These are phyloP conservation scores for Tetanocera ferruginea DNA, from an alignment of 2,888 invertebrate genomes.

Conservation along the genomic window DNA sequence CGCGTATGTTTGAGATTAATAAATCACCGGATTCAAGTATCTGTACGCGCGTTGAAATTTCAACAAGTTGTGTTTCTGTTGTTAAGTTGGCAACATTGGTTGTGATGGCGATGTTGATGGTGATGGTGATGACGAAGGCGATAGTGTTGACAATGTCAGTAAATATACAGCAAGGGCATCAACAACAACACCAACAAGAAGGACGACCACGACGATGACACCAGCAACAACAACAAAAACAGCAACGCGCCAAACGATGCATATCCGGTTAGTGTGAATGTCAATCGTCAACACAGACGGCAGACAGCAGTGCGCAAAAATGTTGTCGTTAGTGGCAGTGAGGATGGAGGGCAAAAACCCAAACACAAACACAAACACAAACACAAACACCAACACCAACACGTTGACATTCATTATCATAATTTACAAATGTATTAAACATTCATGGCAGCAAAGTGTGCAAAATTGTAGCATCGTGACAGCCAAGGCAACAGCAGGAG, in stretches of 20 bases:
- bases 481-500: slow-evolving; percentile 3
- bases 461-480: slow-evolving; percentile 7
- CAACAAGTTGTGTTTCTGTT: slow-evolving; percentile 75
- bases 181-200: slow-evolving; percentile 7
- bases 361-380: slow-evolving; percentile 32
- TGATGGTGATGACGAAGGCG: slow-evolving; percentile 16
- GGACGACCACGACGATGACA: not conserved
- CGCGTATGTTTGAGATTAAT: slow-evolving; percentile 86
- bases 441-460: slow-evolving; percentile 33
- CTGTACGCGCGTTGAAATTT: slow-evolving; percentile 83
- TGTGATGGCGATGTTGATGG: slow-evolving; percentile 28
- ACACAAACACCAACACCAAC: slow-evolving; percentile 38
- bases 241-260: slow-evolving; percentile 39
- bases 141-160: slow-evolving; percentile 2
- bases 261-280: slow-evolving; percentile 31
- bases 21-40: slow-evolving; percentile 89
- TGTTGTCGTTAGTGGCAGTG: not conserved
- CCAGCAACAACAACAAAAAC: not conserved
- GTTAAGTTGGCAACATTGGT: slow-evolving; percentile 27
- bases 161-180: slow-evolving; percentile 16
- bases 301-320: not conserved
- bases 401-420: slow-evolving; percentile 41
- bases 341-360: slow-evolving; percentile 13
- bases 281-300: not conserved
- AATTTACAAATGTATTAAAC: slow-evolving; percentile 41